Evolutionary conservation across 2,113 vertebrate genomes (phyloP).

Genomic region (Pantherophis guttatus): DNA sequence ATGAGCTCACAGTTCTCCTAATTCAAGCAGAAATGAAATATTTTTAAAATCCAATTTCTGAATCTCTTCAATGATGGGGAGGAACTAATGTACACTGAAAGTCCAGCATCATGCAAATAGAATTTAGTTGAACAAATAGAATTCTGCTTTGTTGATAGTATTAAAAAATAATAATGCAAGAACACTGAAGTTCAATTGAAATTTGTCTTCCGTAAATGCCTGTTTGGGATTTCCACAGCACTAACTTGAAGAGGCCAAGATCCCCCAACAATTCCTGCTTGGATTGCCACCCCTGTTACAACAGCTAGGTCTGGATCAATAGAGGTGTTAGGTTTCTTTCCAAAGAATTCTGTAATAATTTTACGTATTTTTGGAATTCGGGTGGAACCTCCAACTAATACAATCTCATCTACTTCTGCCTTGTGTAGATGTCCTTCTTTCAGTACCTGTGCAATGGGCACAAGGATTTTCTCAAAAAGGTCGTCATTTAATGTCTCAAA

Average conservation of each 20-base stretch:
- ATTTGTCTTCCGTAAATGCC: slow-evolving; percentile 90
- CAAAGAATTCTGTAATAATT: slow-evolving; percentile 89
- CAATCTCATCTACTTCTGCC: slow-evolving; percentile 89
- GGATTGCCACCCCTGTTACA: slow-evolving; percentile 90
- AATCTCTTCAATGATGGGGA: slow-evolving; percentile 34
- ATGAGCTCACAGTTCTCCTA: slow-evolving; percentile 35
- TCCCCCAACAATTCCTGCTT: slow-evolving; percentile 93
- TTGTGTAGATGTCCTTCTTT: slow-evolving; percentile 82
- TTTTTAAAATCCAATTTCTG: slow-evolving; percentile 23
- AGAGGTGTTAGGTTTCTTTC: slow-evolving; percentile 91
- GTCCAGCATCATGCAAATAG: slow-evolving; percentile 4
- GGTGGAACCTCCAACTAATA: slow-evolving; percentile 94
- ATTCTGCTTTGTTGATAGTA: slow-evolving; percentile 19
- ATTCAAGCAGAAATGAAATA: slow-evolving; percentile 19
- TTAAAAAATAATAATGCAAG: slow-evolving; percentile 14
- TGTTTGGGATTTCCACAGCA: slow-evolving; percentile 94
- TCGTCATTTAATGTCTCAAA: slow-evolving; percentile 91
- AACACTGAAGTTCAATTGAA: slow-evolving; percentile 75
- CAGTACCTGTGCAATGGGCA: slow-evolving; percentile 85
- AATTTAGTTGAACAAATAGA: slow-evolving; percentile 32
- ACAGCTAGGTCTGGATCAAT: slow-evolving; percentile 95
- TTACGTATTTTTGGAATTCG: slow-evolving; percentile 89
- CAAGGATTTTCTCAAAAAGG: slow-evolving; percentile 93
- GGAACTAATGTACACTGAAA: slow-evolving; percentile 13
- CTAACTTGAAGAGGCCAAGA: slow-evolving; percentile 98